These are phyloP conservation scores for Epinephelus malabaricus DNA, from an alignment of 2,797 vertebrate species.

Conservation along the genomic window DNA sequence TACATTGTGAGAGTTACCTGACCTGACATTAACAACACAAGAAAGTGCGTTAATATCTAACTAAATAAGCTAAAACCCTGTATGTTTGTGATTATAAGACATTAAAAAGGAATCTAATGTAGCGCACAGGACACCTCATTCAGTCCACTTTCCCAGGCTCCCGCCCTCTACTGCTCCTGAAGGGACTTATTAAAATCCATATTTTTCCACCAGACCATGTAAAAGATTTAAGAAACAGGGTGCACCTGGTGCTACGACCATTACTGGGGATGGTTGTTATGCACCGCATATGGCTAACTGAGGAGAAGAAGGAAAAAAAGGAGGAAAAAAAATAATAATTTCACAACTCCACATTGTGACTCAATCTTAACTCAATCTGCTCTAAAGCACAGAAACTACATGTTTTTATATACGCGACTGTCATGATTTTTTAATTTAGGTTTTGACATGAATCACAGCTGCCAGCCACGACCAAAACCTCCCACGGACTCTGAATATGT, in stretches of 20 bases:
- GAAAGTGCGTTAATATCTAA: slow-evolving; percentile 31
- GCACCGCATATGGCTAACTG: slow-evolving; percentile 50
- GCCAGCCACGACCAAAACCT: slow-evolving; percentile 59
- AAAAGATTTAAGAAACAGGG: slow-evolving; percentile 77
- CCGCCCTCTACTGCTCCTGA: slow-evolving; percentile 72
- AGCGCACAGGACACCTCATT: slow-evolving; percentile 60
- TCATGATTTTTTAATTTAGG: slow-evolving; percentile 46
- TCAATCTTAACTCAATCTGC: slow-evolving; percentile 18
- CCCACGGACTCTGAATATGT: slow-evolving; percentile 56
- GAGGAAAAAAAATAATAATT: slow-evolving; percentile 14
- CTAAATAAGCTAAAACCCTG: slow-evolving; percentile 18
- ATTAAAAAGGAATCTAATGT: slow-evolving; percentile 68
- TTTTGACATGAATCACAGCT: slow-evolving; percentile 63
- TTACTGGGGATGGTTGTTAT: slow-evolving; percentile 62
- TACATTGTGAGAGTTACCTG: background rate
- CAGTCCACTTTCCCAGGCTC: slow-evolving; percentile 72
- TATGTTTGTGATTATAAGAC: slow-evolving; percentile 65
- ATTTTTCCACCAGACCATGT: slow-evolving; percentile 80
- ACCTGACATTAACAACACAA: slow-evolving; percentile 6
- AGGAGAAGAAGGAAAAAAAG: slow-evolving; percentile 25
- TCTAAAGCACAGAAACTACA: slow-evolving; percentile 4
- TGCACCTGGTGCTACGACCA: slow-evolving; percentile 80
- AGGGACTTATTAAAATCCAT: slow-evolving; percentile 87
- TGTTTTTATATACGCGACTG: slow-evolving; percentile 32
- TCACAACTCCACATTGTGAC: slow-evolving; percentile 30